Evolutionary conservation across 2,888 invertebrate genomes (phyloP).

Genomic region (Fragum fragum): DNA sequence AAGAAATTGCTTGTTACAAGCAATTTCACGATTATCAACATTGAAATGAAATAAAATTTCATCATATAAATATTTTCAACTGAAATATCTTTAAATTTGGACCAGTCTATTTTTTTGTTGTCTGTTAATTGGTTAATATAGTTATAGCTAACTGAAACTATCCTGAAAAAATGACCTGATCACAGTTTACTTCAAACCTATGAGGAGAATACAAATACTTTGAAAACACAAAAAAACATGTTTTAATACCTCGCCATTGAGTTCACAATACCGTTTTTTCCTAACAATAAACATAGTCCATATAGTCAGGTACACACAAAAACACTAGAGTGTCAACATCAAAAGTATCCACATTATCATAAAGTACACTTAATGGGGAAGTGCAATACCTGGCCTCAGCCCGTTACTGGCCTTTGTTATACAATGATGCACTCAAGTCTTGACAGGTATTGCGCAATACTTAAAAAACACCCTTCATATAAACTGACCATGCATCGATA

Average conservation of each 20-base stretch:
- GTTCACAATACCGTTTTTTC: slow-evolving; percentile 20
- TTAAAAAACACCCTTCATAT: neutral
- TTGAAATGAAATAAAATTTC: too few relatives aligned
- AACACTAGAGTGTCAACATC: neutral
- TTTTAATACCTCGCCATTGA: neutral
- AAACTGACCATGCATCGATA: neutral
- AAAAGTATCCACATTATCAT: neutral
- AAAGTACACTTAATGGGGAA: neutral
- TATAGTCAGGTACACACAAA: neutral
- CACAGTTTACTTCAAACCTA: too few relatives aligned
- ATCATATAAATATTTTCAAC: too few relatives aligned
- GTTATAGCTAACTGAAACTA: too few relatives aligned
- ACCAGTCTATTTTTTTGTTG: too few relatives aligned
- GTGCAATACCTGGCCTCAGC: slow-evolving; percentile 9
- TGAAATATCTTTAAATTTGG: too few relatives aligned
- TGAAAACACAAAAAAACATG: too few relatives aligned
- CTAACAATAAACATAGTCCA: slow-evolving; percentile 17
- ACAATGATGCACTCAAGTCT: slow-evolving; percentile 6
- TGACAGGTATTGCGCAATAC: slow-evolving; percentile 16
- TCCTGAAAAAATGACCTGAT: too few relatives aligned
- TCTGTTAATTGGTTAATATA: too few relatives aligned
- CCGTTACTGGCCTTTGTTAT: slow-evolving; percentile 13
- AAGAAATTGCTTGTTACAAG: slow-evolving; percentile 7
- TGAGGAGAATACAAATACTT: too few relatives aligned
- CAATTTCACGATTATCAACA: neutral